Evolutionary conservation across 2,113 vertebrate species (phyloP), one percentile per base, ranked within the genome.

Genomic region (Bostrychus sinensis): DNA sequence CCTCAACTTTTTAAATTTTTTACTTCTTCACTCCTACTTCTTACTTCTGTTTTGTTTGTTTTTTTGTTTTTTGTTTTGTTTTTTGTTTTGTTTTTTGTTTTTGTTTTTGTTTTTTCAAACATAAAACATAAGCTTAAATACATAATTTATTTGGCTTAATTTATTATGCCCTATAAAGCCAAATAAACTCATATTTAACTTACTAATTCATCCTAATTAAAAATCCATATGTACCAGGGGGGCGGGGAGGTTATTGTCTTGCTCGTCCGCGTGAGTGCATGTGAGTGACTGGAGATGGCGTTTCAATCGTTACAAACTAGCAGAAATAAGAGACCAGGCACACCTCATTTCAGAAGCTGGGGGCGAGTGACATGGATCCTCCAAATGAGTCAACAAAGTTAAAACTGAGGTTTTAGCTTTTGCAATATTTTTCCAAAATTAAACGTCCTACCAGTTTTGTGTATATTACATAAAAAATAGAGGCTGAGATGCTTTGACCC

Each of bases 311-410:
- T 5, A 23, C 62, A 55, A 58, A 63, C 32, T 39, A 10, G 13
- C 55, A 67, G 41, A 79, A 69, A 82, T 62, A 65, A 72, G 60
- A 75, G 5, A 66, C 28, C 3, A 66, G 54, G 23, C 50, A 62
- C 68, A 66, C 57, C 38, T 60, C 39, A 70, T 58, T 66, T 46
- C 34, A 70, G 51, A 58, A 64, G 38, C 45, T 65, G 59, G 34
- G 57, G 58, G 46, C 10, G 48, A 64, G 64, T 56, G 55, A 56
- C 38, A 78, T 48, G 16, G 51, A 73, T 57, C 57, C 51, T 39
- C 39, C 17, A 45, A 36, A 41, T 77, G 48, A 77, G 62, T 74
- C 66, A 77, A 57, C 34, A 12, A 53, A 26, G 5, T 69, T 32
- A 34, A 45, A 22, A 30, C 36, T 42, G 39, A 20, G 6, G 4